Conservation (phyloP, 1,140 invertebrate species). For the Steinernema khuongi region DNA sequence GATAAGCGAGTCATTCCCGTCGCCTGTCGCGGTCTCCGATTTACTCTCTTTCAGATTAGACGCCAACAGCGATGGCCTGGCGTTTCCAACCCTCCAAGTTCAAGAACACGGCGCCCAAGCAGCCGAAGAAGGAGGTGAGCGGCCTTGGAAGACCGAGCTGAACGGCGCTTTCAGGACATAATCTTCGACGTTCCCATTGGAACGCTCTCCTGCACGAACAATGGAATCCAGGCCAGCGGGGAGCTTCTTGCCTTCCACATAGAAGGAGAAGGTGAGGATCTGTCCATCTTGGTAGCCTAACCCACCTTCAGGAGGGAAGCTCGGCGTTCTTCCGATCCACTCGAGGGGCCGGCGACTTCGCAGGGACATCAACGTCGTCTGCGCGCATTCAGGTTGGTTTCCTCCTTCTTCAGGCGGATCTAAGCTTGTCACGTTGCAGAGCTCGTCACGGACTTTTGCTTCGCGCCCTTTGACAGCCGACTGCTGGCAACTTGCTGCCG, state of each 20-base stretch:
- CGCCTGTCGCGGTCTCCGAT: not conserved
- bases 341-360: conserved; percentile 54
- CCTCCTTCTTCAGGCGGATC: not conserved
- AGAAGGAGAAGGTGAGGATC: conserved; percentile 56
- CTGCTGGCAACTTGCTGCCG: conserved; percentile 59
- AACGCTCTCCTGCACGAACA: conserved; percentile 58
- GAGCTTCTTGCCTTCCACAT: conserved; percentile 59
- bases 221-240: conserved; percentile 60
- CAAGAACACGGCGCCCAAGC: conserved; percentile 60
- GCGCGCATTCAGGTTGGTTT: conserved; percentile 59
- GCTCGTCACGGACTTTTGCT: conserved; percentile 60
- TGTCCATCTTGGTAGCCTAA: not conserved
- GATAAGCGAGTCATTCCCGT: too few species aligned
- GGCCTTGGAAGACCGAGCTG: not conserved
- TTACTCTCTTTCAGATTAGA: not conserved
- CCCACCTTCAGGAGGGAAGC: conserved; percentile 53
- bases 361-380: conserved; percentile 49
- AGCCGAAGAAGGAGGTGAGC: conserved; percentile 60
- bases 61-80: conserved; percentile 53
- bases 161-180: conserved; percentile 60
- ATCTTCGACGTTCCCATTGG: conserved; percentile 59
- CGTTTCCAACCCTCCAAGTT: conserved; percentile 61
- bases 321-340: conserved; percentile 58
- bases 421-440: conserved; percentile 56
- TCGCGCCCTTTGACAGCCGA: conserved; percentile 60